Base-by-base conservation (phyloP, 2,888 invertebrate species). In the Drosophila paranaensis region DNA sequence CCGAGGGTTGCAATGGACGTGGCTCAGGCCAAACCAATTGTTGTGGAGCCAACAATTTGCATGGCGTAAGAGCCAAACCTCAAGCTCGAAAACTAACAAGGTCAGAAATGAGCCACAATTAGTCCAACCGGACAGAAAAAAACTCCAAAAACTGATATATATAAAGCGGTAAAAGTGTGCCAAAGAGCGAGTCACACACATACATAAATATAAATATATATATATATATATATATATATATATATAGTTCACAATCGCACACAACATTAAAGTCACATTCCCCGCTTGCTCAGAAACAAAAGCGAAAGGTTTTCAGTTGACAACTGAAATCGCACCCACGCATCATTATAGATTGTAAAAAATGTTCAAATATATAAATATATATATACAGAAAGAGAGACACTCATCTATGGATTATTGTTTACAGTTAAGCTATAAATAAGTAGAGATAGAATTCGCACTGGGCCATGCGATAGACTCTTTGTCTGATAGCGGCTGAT, bases 41-140 rank as follows among this genome's bases (percentile, higher is more conserved):
- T 33, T 33, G 9, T 30, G n/a, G 11, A 35, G 35, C 20, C 51
- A 35, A 51, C 60, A 35, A 39, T 48, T 48, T 69, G 27, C 40
- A 46, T 60, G n/a, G 20, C 16, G 20, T 33, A n/a, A 20, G 27
- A 30, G 68, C n/a, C 20, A 35, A 33, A n/a, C 6, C 45, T 43
- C 67, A 54, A 45, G 45, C 48, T 48, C 42, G n/a, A 20, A 35
- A 61, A 16, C 16, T n/a, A 61, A 66, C 74, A 70, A 77, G 65
- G 77, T 79, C 70, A 57, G 51, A 73, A 76, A 45, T 45, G 48
- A 68, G 64, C 68, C 68, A 68, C 68, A 76, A 76, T 76, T 76
- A 65, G 76, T 64, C 60, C 30, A 20, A 73, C 39, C n/a, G 45
- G 50, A 51, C 54, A 25, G 1, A n/a, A 51, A 43, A 43, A 35